phyloP scores from a whole-genome alignment of 2,797 vertebrate genomes.

The Melanotaenia trifasciata region DNA sequence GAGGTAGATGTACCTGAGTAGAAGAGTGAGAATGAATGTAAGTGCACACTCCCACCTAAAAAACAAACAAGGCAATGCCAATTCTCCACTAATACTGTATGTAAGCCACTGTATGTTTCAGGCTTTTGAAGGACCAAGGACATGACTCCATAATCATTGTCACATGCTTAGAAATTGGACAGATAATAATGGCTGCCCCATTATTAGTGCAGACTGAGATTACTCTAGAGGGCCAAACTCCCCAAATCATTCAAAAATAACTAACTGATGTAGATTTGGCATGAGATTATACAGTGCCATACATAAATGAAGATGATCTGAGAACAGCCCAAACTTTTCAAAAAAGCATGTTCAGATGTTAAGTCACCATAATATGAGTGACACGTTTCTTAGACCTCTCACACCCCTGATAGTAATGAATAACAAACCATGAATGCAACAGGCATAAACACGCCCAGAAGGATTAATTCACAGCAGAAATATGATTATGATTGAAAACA shows the following conservation, averaged over 20 bases:
- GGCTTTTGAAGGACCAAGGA: background rate
- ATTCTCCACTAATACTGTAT: background rate
- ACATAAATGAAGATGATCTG: background rate
- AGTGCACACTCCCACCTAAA: conserved; percentile 11
- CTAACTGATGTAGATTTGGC: background rate
- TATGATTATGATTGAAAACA: background rate
- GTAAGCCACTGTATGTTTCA: background rate
- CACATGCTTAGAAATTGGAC: conserved; percentile 1
- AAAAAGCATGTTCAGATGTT: background rate
- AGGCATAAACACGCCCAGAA: background rate
- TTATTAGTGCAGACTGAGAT: background rate
- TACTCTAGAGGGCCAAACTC: background rate
- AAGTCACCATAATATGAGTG: background rate
- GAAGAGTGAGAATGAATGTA: conserved; percentile 26
- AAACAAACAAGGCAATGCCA: conserved; percentile 6
- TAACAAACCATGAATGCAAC: background rate
- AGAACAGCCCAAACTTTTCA: background rate
- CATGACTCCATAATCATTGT: background rate
- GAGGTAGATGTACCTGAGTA: conserved; percentile 22
- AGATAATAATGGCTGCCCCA: background rate
- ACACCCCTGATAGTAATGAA: background rate
- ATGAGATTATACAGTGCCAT: background rate
- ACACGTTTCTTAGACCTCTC: background rate
- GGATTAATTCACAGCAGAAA: background rate
- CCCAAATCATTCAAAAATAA: conserved; percentile 1